Conservation (phyloP, 2,113 vertebrate genomes). For the Takifugu bimaculatus region DNA sequence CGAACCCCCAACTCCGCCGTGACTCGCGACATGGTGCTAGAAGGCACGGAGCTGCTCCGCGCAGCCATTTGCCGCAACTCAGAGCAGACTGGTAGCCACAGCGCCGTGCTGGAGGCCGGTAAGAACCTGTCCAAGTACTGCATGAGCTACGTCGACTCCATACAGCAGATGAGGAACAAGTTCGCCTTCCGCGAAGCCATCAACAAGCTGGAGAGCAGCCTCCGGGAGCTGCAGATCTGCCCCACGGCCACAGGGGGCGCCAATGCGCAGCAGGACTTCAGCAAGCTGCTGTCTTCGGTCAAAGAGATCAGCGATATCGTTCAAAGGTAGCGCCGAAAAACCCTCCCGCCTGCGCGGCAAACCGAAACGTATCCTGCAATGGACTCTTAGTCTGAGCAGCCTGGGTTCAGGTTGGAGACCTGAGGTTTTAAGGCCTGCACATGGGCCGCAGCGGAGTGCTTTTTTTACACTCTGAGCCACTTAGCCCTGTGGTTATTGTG, state of each 20-base stretch:
- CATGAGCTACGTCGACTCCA: conserved; percentile 92
- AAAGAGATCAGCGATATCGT: conserved; percentile 98
- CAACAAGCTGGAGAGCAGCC: conserved; percentile 92
- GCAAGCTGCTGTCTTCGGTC: conserved; percentile 91
- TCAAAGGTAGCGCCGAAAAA: conserved; percentile 85
- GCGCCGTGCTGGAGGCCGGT: conserved; percentile 90
- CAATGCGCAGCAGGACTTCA: conserved; percentile 89
- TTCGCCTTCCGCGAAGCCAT: conserved; percentile 97
- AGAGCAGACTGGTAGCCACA: conserved; percentile 92
- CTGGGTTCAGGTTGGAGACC: conserved; percentile 9
- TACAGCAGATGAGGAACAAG: conserved; percentile 98
- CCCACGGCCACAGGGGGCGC: conserved; percentile 81
- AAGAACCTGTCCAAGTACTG: conserved; percentile 97
- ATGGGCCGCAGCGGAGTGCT: conserved; percentile 16
- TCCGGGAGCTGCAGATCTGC: conserved; percentile 96
- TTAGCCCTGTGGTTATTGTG: conserved; percentile 50
- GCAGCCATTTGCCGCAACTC: conserved; percentile 87
- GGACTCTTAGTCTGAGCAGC: conserved; percentile 12
- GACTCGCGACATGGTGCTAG: conserved; percentile 88
- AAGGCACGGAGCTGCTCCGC: conserved; percentile 84
- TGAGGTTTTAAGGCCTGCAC: conserved; percentile 10
- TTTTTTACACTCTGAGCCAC: conserved; percentile 36
- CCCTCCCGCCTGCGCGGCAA: conserved; percentile 13
- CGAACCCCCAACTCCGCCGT: conserved; percentile 83
- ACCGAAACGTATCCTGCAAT: conserved; percentile 7